Base-by-base conservation (phyloP, 2,797 vertebrate genomes). In the Arctocebus calabarensis region DNA sequence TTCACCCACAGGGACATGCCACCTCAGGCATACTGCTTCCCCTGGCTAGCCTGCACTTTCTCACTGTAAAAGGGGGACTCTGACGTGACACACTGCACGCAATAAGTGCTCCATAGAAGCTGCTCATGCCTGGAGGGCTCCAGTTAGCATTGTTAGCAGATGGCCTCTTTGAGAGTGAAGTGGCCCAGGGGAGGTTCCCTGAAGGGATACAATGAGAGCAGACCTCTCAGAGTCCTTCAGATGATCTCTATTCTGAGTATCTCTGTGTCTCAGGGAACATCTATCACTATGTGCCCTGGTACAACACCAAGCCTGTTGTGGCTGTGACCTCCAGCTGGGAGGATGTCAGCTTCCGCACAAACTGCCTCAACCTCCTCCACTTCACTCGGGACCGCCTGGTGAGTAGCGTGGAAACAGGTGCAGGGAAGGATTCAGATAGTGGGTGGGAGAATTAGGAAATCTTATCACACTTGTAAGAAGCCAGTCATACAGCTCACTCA, bases 221-320 rank as follows among this genome's bases (percentile, higher is more conserved):
- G n/a, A 68, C 43, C 40, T 37, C 22, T 43, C 25, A 25, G 8
- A 37, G 68, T 37, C 57, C n/a, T 70, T 96, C 73, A 74, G 55
- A 95, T 9, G 25, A 29, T 10, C 3, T 19, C 7, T 7, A 22
- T 5, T 11, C 37, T 6, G 0, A 7, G 1, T 57, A 10, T 40
- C 48, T 93, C 43, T 93, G 3, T 93, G 61, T 91, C 70, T 68
- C 96, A 98, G 98, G 98, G 0, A 97, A 96, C 62, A 90, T 77
- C 61, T 98, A 98, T 59, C 96, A 98, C 71, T 98, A 98, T 14
- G 95, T 99, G 83, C 98, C 98, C 0, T 99, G 98, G 98, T 96
- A 98, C 0, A 92, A 98, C 90, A 98, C 94, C 74, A 99, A 98
- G 23, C 98, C 98, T 0, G 97, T 98, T 13, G 98, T 74, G 10